These are phyloP conservation scores for Craseonycteris thonglongyai DNA, from an alignment of 2,113 vertebrate genomes.

Conservation along the genomic window DNA sequence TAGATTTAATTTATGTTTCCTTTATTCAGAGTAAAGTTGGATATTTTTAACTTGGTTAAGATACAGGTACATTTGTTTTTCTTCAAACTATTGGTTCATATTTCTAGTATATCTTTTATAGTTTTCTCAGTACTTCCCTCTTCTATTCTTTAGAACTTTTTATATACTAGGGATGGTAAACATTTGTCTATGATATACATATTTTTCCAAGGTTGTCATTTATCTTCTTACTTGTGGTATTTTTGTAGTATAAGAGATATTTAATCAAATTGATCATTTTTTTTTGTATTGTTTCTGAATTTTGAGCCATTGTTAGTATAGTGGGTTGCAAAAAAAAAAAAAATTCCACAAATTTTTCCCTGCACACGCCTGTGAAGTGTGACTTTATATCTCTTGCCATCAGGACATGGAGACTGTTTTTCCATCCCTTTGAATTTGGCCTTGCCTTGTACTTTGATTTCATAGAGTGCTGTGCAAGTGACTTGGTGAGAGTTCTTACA, in stretches of 20 bases:
- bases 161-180: not conserved
- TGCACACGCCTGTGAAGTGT: not conserved
- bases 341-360: not conserved
- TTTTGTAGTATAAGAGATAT: not conserved
- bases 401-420: not conserved
- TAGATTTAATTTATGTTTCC: not conserved
- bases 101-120: not conserved
- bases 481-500: not conserved
- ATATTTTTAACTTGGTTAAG: not conserved
- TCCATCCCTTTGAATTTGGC: not conserved
- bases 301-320: not conserved
- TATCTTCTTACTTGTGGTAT: not conserved
- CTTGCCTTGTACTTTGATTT: not conserved
- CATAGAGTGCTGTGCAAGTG: not conserved
- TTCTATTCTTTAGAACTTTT: not conserved
- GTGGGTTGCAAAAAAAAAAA: not conserved
- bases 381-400: not conserved
- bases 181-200: not conserved
- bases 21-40: not conserved
- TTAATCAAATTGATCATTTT: not conserved
- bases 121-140: not conserved
- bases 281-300: not conserved
- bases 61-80: not conserved
- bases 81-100: not conserved
- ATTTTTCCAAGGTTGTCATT: not conserved